Evolutionary conservation across 2,888 invertebrate genomes (phyloP), one percentile per base, ranked within the genome.

Genomic region (Tenthredo distinguenda): DNA sequence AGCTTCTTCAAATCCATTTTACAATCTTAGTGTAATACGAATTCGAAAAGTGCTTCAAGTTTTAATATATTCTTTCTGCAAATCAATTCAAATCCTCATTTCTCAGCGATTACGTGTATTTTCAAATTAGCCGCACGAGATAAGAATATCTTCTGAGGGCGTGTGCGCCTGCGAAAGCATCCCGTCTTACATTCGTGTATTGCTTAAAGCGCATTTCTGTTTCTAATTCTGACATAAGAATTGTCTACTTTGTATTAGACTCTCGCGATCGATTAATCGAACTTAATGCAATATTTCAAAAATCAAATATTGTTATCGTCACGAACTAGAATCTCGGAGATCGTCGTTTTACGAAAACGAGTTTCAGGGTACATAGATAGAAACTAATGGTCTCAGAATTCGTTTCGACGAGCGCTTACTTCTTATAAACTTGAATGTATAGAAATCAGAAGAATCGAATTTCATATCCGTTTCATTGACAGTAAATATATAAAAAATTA

Each of bases 101-200:
- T 7, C 31, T 74, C 12, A 34, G 34, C 2, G 26, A 5, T 47
- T 21, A 15, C 47, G 15, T 47, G 6, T 43, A 47, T 43, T 74
- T 21, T 43, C 34, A 77, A 77, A 77, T 77, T 31, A 43, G 10
- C 43, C 72, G 43, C n/a, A 3, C 40, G 12, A 37, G 37, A 62
- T 12, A n/a, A 62, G 47, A 47, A 47, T 10, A 34, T 37, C 37
- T 81, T 26, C 12, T 7, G 21, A 26, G 58, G 81, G 58, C 58
- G 34, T 58, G n/a, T 26, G 81, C 81, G 58, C 81, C 81, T 58
- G 50, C 37, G 5, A 40, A 81, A 37, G 40, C 81, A 37, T 81
- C 40, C 81, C 81, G 81, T 62, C 62, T 62, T 81, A 81, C 81
- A 62, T 26, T 21, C 15, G 40, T 40, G 81, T 4, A 15, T 40